Evolutionary conservation across 1,140 invertebrate genomes (phyloP).

Genomic region (Lithobius niger): DNA sequence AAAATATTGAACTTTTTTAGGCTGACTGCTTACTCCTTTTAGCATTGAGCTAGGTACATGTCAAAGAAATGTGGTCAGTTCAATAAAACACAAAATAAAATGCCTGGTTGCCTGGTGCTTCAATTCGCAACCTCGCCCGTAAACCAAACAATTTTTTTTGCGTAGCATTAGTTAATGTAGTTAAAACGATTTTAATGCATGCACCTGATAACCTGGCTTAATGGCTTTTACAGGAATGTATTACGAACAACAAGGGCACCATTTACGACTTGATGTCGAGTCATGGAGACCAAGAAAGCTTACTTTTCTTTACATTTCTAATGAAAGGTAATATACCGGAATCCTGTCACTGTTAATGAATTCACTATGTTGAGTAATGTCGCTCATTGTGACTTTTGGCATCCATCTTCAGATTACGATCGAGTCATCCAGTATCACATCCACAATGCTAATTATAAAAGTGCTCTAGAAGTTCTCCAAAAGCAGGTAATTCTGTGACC

Average conservation of each 20-base stretch:
- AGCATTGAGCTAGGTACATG: too few species aligned
- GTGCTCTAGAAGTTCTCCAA: slow-evolving; percentile 15
- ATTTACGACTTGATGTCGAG: slow-evolving; percentile 81
- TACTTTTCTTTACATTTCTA: slow-evolving; percentile 68
- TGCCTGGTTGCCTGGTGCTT: too few species aligned
- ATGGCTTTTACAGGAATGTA: slow-evolving; percentile 41
- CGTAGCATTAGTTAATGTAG: background rate
- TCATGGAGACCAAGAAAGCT: slow-evolving; percentile 80
- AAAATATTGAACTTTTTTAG: too few species aligned
- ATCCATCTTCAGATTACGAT: slow-evolving; percentile 53
- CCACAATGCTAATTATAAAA: slow-evolving; percentile 41
- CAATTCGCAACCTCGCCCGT: slow-evolving; percentile 1
- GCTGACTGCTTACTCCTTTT: too few species aligned
- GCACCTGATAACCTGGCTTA: background rate
- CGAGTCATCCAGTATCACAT: slow-evolving; percentile 77
- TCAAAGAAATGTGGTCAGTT: too few species aligned
- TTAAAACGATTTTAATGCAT: background rate
- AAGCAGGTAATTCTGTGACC: background rate
- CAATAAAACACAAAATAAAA: too few species aligned
- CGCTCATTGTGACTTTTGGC: background rate
- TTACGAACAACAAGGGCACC: slow-evolving; percentile 58
- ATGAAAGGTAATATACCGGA: slow-evolving; percentile 45
- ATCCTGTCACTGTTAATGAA: background rate
- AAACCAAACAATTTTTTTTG: too few species aligned
- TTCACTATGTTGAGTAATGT: background rate